A percentile compares a stretch with the other conserved stretches of the same genome.
These are phyloP conservation scores for Pangasius djambal DNA, from an alignment of 2,797 vertebrate species.

Conservation along the genomic window DNA sequence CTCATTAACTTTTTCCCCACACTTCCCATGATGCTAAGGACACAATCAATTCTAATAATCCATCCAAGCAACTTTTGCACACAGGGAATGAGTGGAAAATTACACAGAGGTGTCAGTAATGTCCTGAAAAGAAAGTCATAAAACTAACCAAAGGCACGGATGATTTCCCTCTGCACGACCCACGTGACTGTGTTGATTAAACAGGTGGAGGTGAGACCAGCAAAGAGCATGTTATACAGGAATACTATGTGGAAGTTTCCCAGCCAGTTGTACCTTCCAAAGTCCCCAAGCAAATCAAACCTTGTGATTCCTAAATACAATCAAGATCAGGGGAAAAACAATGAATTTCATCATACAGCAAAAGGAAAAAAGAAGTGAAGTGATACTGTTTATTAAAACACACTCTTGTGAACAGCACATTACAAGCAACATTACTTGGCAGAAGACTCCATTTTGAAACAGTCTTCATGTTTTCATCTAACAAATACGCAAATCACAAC, in stretches of 20 bases:
- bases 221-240: conserved; percentile 94
- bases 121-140: conserved; percentile 3
- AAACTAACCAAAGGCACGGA: conserved; percentile 90
- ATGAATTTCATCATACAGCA: neutral
- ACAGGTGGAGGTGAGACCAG: conserved; percentile 90
- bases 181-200: conserved; percentile 92
- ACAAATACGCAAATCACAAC: neutral
- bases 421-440: neutral
- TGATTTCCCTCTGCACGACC: conserved; percentile 90
- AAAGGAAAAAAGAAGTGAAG: neutral
- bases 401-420: neutral
- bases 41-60: neutral
- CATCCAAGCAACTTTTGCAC: neutral
- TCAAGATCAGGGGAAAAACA: neutral
- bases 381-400: neutral
- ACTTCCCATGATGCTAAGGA: neutral
- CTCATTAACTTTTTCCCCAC: neutral
- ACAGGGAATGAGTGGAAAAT: neutral
- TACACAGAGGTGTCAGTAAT: neutral
- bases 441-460: neutral
- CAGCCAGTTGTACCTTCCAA: conserved; percentile 94
- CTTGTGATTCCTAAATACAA: conserved; percentile 86
- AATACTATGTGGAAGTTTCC: conserved; percentile 95
- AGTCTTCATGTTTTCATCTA: neutral
- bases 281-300: conserved; percentile 95